phyloP scores from a whole-genome alignment of 2,113 vertebrate genomes.

The Neodon shergylaensis region DNA sequence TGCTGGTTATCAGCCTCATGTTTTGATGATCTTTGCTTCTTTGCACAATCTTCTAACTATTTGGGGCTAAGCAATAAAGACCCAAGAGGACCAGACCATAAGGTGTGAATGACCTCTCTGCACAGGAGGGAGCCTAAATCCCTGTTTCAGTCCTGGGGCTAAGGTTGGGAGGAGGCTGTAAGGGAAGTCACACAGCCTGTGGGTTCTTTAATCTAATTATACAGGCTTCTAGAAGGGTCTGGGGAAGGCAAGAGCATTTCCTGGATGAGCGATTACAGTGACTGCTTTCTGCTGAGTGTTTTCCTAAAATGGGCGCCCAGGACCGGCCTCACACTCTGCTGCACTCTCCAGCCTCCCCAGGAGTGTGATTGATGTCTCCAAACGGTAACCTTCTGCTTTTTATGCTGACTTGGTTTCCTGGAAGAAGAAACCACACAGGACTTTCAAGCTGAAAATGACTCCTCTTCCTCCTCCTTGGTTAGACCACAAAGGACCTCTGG shows the following conservation, averaged over 20 bases:
- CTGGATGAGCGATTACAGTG: neutral
- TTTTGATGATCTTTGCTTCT: neutral
- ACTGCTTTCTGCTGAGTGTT: neutral
- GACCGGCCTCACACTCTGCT: neutral
- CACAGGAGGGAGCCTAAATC: neutral
- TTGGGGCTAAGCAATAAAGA: neutral
- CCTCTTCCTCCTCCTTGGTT: neutral
- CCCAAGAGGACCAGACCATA: neutral
- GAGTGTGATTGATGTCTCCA: neutral
- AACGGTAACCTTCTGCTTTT: neutral
- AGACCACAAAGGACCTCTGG: neutral
- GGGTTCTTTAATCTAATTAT: neutral
- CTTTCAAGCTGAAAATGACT: neutral
- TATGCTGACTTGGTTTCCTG: conserved; percentile 50
- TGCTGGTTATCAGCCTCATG: conserved; percentile 11
- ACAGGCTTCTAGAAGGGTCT: neutral
- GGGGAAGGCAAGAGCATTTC: neutral
- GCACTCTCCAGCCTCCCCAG: neutral
- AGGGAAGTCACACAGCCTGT: conserved; percentile 3
- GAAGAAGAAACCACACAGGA: conserved; percentile 26
- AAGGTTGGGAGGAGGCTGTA: neutral
- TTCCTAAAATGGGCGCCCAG: neutral
- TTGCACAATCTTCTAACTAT: neutral
- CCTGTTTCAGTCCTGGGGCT: conserved; percentile 16
- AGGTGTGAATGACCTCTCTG: neutral